Evolutionary conservation across 2,888 invertebrate genomes (phyloP).

Genomic region (Acleris emargana): DNA sequence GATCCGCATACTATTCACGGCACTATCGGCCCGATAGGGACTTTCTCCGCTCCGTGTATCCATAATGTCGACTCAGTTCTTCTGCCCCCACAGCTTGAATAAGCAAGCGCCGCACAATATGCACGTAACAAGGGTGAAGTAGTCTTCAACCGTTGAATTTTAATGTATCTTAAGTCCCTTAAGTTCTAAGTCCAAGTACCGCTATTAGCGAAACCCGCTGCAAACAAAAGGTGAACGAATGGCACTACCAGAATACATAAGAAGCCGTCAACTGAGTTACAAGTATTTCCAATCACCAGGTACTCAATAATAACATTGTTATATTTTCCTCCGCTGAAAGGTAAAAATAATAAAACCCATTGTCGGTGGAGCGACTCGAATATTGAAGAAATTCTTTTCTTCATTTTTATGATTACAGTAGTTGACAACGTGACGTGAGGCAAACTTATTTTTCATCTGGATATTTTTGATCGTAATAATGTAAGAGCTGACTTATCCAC

Average conservation of each 20-base stretch:
- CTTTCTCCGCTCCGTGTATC: slow-evolving; percentile 4
- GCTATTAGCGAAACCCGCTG: slow-evolving; percentile 18
- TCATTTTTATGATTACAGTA: slow-evolving; percentile 26
- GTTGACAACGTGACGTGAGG: slow-evolving; percentile 25
- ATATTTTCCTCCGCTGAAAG: slow-evolving; percentile 22
- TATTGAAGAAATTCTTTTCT: slow-evolving; percentile 23
- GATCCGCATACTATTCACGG: not conserved
- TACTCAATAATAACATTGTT: slow-evolving; percentile 25
- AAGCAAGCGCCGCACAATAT: slow-evolving; percentile 17
- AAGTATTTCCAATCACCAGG: slow-evolving; percentile 28
- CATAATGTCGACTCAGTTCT: slow-evolving; percentile 17
- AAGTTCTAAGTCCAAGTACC: slow-evolving; percentile 9
- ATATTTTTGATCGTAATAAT: slow-evolving; percentile 20
- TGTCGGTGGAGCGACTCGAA: slow-evolving; percentile 19
- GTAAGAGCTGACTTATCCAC: slow-evolving; percentile 10
- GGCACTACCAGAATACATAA: slow-evolving; percentile 8
- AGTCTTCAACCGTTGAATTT: slow-evolving; percentile 29
- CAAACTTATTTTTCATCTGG: slow-evolving; percentile 15
- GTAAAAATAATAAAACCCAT: slow-evolving; percentile 25
- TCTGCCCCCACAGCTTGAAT: not conserved
- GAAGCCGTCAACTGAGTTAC: slow-evolving; percentile 6
- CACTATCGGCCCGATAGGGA: not conserved
- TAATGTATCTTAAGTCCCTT: slow-evolving; percentile 28
- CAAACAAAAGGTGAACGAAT: slow-evolving; percentile 15
- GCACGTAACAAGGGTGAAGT: slow-evolving; percentile 20